These are phyloP conservation scores for Pyrrhosoma nymphula DNA, from an alignment of 2,888 invertebrate species.

Conservation along the genomic window DNA sequence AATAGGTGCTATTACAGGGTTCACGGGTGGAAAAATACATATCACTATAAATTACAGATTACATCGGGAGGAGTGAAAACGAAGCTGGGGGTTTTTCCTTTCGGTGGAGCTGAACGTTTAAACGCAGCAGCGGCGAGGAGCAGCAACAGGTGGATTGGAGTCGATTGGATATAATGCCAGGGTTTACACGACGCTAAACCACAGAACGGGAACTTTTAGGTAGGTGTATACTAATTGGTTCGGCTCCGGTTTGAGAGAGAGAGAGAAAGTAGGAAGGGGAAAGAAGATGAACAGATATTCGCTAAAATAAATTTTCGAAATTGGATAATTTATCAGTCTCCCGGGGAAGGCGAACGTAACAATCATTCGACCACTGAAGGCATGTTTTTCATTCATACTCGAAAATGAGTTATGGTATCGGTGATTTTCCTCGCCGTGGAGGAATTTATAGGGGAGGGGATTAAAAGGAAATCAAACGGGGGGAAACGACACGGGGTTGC, in stretches of 20 bases:
- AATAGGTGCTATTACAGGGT: not conserved
- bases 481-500: not conserved
- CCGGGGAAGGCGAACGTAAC: not conserved
- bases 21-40: not conserved
- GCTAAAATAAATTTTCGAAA: not conserved
- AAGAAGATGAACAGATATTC: not conserved
- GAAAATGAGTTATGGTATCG: conserved; percentile 2
- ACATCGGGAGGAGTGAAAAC: not conserved
- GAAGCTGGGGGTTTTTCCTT: not conserved
- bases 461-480: not conserved
- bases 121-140: not conserved
- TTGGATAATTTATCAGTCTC: not conserved
- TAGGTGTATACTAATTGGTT: not conserved
- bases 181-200: not conserved
- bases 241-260: not conserved
- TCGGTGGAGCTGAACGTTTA: not conserved
- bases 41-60: not conserved
- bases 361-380: not conserved
- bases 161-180: not conserved
- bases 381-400: not conserved
- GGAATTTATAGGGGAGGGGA: not conserved
- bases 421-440: not conserved
- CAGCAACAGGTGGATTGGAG: not conserved
- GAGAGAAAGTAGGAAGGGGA: not conserved
- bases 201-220: not conserved